Conservation (phyloP, 2,113 vertebrate genomes). For the Trematomus loennbergii region DNA sequence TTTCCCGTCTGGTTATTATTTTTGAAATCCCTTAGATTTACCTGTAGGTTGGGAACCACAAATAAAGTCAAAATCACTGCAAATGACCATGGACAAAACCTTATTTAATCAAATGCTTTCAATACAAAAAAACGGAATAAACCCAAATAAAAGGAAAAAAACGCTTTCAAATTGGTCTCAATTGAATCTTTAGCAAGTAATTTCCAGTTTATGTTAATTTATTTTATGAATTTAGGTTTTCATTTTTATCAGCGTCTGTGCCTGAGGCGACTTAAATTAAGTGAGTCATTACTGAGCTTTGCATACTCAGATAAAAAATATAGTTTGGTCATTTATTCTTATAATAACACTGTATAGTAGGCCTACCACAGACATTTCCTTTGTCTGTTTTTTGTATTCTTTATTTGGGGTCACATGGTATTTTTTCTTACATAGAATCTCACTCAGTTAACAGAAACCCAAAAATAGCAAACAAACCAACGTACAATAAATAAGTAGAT, state of each 20-base stretch:
- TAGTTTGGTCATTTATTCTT: too few species aligned
- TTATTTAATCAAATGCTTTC: neutral
- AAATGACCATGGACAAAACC: neutral
- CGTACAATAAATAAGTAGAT: too few species aligned
- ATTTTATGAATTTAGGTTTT: neutral
- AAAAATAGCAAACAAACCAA: too few species aligned
- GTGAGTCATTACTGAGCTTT: too few species aligned
- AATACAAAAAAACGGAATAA: neutral
- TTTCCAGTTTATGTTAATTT: neutral
- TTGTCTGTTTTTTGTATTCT: too few species aligned
- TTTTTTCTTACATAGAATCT: too few species aligned
- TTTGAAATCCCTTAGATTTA: neutral
- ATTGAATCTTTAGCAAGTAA: neutral
- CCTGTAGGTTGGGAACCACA: neutral
- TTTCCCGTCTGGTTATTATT: neutral
- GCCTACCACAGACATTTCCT: too few species aligned
- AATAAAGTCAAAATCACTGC: neutral
- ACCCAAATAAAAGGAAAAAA: neutral
- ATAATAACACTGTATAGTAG: too few species aligned
- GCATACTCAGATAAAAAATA: too few species aligned
- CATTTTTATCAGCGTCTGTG: neutral
- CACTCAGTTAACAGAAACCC: too few species aligned
- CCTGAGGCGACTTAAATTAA: too few species aligned
- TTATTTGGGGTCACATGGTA: too few species aligned
- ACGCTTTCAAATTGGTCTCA: neutral